phyloP scores from a whole-genome alignment of 2,113 vertebrate genomes.

The Microtus ochrogaster region DNA sequence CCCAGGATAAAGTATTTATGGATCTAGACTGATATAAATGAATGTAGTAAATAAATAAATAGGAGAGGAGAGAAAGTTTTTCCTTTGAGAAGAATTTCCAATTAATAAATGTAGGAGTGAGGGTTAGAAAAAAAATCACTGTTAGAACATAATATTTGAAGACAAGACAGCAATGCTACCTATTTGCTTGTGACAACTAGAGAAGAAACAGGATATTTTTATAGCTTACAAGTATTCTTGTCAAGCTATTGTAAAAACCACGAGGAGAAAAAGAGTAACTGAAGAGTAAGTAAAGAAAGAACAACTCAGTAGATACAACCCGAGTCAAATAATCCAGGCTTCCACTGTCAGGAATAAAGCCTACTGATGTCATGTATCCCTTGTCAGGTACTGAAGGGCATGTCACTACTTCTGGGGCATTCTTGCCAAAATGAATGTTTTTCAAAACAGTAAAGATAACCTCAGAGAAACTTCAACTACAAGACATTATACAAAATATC shows the following conservation, averaged over 20 bases:
- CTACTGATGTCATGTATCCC: background rate
- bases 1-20: background rate
- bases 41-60: constrained; percentile 52
- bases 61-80: background rate
- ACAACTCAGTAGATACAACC: background rate
- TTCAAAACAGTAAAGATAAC: background rate
- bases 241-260: background rate
- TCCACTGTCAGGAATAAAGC: constrained; percentile 26
- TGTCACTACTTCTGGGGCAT: background rate
- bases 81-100: constrained; percentile 32
- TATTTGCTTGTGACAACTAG: background rate
- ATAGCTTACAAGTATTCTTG: background rate
- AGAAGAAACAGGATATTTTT: constrained; percentile 20
- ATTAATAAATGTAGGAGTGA: background rate
- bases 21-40: constrained; percentile 11
- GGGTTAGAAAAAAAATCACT: background rate
- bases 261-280: constrained; percentile 54
- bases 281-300: background rate
- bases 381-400: background rate
- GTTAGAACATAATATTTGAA: background rate
- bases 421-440: constrained; percentile 2
- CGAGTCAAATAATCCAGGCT: constrained; percentile 30
- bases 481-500: background rate
- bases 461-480: background rate
- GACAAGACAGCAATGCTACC: background rate